Evolutionary conservation across 1,140 invertebrate species (phyloP).

Genomic region (Zaprionus nigranus): DNA sequence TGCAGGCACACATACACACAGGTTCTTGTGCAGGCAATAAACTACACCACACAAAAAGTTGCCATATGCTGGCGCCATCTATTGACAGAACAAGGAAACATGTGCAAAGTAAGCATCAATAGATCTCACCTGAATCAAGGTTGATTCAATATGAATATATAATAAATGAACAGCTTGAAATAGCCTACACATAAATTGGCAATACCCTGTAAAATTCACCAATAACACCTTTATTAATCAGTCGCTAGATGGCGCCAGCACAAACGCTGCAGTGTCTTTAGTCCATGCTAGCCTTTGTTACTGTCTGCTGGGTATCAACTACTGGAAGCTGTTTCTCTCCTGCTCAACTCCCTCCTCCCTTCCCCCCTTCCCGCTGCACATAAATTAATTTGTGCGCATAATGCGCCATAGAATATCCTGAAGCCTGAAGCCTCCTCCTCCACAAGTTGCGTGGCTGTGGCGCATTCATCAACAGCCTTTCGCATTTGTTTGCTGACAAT

Average conservation of each 20-base stretch:
- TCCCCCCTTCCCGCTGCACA: constrained; percentile 37
- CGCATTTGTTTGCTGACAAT: constrained; percentile 84
- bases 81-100: neutral
- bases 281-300: neutral
- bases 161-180: neutral
- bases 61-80: neutral
- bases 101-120: neutral
- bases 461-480: constrained; percentile 75
- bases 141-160: neutral
- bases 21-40: neutral
- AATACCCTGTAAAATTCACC: neutral
- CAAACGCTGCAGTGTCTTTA: neutral
- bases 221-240: neutral
- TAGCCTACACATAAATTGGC: neutral
- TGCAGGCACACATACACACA: neutral
- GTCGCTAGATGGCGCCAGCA: neutral
- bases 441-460: constrained; percentile 68
- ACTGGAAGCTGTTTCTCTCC: constrained; percentile 11
- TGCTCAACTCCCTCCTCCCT: neutral
- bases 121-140: neutral
- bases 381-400: constrained; percentile 82
- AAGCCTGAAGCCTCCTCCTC: constrained; percentile 16
- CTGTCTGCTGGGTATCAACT: neutral
- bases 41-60: neutral
- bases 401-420: constrained; percentile 68